Evolutionary conservation across 1,140 invertebrate genomes (phyloP).

Genomic region (Spodoptera litura): DNA sequence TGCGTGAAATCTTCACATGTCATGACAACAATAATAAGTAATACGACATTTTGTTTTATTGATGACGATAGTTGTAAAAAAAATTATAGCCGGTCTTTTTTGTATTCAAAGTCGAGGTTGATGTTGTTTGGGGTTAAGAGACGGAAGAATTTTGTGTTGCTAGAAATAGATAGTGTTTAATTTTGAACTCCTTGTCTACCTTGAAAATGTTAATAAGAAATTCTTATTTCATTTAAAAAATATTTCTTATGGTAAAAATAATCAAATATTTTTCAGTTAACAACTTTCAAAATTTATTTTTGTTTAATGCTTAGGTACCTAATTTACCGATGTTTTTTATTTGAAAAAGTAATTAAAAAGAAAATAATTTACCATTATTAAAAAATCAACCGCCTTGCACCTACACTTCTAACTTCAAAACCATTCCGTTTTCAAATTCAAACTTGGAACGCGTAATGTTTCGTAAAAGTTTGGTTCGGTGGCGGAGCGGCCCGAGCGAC

Average conservation of each 20-base stretch:
- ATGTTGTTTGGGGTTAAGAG: too few species aligned
- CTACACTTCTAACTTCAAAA: conserved; percentile 35
- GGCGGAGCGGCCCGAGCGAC: conserved; percentile 22
- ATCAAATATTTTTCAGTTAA: too few species aligned
- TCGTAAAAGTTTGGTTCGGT: conserved; percentile 64
- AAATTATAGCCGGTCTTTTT: too few species aligned
- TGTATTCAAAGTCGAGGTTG: too few species aligned
- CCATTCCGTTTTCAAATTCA: conserved; percentile 41
- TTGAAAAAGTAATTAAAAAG: background rate
- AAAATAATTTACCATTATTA: conserved; percentile 52
- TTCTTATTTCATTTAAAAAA: too few species aligned
- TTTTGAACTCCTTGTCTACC: background rate
- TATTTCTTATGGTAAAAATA: background rate
- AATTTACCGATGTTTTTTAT: too few species aligned
- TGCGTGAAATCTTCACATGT: background rate
- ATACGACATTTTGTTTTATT: too few species aligned
- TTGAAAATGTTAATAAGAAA: background rate
- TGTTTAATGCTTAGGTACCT: too few species aligned
- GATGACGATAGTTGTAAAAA: too few species aligned
- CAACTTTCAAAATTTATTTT: background rate
- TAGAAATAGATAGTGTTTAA: background rate
- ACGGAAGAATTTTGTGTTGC: background rate
- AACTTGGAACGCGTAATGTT: conserved; percentile 5
- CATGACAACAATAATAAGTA: too few species aligned
- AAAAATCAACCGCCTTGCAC: conserved; percentile 35